phyloP scores from a whole-genome alignment of 2,113 vertebrate species.

The Chionomys nivalis region DNA sequence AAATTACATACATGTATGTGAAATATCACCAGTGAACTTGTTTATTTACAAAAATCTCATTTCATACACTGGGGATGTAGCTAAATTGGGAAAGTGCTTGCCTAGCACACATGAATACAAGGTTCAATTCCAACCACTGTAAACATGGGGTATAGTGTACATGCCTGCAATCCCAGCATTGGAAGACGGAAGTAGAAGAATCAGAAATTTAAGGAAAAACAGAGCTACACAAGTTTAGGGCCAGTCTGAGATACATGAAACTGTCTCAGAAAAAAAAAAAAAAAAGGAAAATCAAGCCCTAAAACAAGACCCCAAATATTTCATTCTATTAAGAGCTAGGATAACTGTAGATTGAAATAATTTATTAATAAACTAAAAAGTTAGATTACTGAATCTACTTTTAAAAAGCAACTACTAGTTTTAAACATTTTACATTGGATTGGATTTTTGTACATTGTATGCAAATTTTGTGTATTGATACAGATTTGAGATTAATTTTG shows the following conservation, averaged over 20 bases:
- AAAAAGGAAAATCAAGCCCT: background rate
- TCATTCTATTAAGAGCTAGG: slow-evolving; percentile 24
- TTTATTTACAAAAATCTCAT: background rate
- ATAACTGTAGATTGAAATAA: background rate
- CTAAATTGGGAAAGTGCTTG: background rate
- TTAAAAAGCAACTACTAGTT: no score
- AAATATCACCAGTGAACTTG: background rate
- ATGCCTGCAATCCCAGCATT: background rate
- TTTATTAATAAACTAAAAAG: no score
- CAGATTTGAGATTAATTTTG: no score
- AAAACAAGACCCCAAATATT: background rate
- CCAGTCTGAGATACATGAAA: background rate
- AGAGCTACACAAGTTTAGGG: background rate
- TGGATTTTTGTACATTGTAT: no score
- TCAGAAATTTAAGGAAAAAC: background rate
- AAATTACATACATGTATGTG: background rate
- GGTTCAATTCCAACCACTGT: no score
- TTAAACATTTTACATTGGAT: no score
- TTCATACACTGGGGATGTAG: background rate
- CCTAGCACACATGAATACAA: background rate
- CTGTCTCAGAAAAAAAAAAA: background rate
- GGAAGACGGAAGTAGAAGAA: background rate
- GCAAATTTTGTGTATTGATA: no score
- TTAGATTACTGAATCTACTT: no score
- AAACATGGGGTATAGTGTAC: background rate